Conservation (phyloP, 2,888 invertebrate genomes). For the Lordiphosa andalusiaca region DNA sequence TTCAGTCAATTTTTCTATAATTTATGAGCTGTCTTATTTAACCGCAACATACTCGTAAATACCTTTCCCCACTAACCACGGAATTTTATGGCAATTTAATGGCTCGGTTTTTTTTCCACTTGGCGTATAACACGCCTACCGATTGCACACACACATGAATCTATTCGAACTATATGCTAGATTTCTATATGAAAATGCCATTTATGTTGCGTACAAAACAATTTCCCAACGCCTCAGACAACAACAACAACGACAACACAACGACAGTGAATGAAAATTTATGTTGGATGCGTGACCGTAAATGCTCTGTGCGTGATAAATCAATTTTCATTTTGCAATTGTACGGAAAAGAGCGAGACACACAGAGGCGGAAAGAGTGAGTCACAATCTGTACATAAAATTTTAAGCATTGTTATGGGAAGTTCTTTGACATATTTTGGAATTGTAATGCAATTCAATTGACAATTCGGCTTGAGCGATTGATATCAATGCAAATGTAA, state of each 20-base stretch:
- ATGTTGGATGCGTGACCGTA: slow-evolving; percentile 69
- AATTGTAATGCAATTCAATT: slow-evolving; percentile 62
- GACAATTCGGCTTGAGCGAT: slow-evolving; percentile 66
- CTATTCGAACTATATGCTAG: not conserved
- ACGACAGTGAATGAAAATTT: slow-evolving; percentile 70
- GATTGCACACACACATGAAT: slow-evolving; percentile 1
- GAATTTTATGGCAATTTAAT: slow-evolving; percentile 9
- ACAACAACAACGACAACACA: slow-evolving; percentile 37
- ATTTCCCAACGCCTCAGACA: slow-evolving; percentile 49
- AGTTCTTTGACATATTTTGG: slow-evolving; percentile 54
- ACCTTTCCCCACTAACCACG: slow-evolving; percentile 2
- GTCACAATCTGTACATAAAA: slow-evolving; percentile 36
- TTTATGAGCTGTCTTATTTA: slow-evolving; percentile 26
- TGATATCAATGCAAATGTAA: slow-evolving; percentile 39
- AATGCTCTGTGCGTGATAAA: slow-evolving; percentile 71
- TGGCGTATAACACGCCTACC: slow-evolving; percentile 4
- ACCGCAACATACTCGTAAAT: slow-evolving; percentile 38
- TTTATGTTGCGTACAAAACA: slow-evolving; percentile 58
- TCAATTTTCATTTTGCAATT: slow-evolving; percentile 72
- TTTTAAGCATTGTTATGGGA: slow-evolving; percentile 59
- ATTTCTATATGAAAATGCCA: slow-evolving; percentile 53
- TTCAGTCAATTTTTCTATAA: not conserved
- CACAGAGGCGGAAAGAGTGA: not conserved
- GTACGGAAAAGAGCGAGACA: slow-evolving; percentile 19
- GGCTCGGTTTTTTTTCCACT: slow-evolving; percentile 19